Evolutionary conservation across 2,797 vertebrate genomes (phyloP), one percentile per base, ranked within the genome.

Genomic region (Dryobates pubescens): DNA sequence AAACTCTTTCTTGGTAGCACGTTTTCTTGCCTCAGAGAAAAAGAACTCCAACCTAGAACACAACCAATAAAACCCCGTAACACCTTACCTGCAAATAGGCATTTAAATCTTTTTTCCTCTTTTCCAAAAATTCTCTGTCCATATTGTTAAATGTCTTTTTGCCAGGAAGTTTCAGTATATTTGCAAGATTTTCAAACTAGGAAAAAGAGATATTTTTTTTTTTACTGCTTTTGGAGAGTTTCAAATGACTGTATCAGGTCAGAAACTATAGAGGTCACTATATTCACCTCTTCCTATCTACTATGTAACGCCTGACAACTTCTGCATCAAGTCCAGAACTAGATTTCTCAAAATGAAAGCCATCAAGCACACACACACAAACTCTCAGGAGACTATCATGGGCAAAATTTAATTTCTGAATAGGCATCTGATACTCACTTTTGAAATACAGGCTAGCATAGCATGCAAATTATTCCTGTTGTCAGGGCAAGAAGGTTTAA

Each of bases 71-170:
- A 43, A 64, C 18, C 38, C 41, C 6, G 1, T 17, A 83, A 70
- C 7, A 62, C 47, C 92, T 96, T 97, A 99, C 99, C 98, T 99
- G 99, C 86, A 99, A 97, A 95, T 99, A 99, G 49, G 98, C 98
- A 95, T 99, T 99, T 95, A 99, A 98, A 97, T 99, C 99, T 92
- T 99, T 99, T 96, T 99, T 99, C 84, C 99, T 99, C 95, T 99
- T 99, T 96, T 99, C 99, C 96, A 99, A 96, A 95, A 99, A 99
- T 68, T 99, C 99, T 97, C 98, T 98, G 97, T 99, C 99, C 99
- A 99, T 99, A 91, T 99, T 99, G 97, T 99, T 99, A 96, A 99
- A 99, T 24, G 99, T 99, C 97, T 99, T 99, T 94, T 99, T 99
- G 36, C 99, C 99, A 29, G 99, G 99, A 97, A 99, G 98, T 95